Evolutionary conservation across 2,888 invertebrate species (phyloP), one percentile per base, ranked within the genome.

Genomic region (Cremastobaeus sp.): DNA sequence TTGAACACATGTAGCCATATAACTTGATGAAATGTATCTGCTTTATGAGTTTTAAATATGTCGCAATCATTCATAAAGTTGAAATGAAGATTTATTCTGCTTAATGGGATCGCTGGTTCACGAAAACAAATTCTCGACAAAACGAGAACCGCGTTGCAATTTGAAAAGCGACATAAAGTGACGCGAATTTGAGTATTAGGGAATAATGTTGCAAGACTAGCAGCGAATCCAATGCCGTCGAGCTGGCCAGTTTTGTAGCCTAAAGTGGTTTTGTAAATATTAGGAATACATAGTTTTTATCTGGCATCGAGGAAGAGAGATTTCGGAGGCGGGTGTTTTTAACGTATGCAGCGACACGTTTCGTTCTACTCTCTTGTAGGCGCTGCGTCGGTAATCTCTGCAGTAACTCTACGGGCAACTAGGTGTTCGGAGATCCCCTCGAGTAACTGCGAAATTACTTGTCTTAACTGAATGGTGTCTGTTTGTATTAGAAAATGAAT

Each of bases 291-390:
- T 62, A 70, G 72, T 74, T 75, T 70, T 74, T 75, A 75, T 65
- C 71, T 64, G n/a, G n/a, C n/a, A n/a, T n/a, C n/a, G n/a, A 64
- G 64, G 45, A 59, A 12, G 47, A 62, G 62, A 66, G 66, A 50
- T 66, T 68, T 47, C 45, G 60, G 55, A 54, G 62, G 55, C 59
- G 66, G 70, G 71, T 64, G 64, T 74, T 74, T 76, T 77, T 59
- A 76, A 71, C 74, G 80, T 84, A 84, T 84, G 84, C 84, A 82
- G 77, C 81, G 81, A 83, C 85, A 85, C 84, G 85, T 81, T 79
- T 76, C 78, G 74, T 77, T 78, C 81, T 78, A 69, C 65, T 83
- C 79, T 79, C 79, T 77, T 76, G 72, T 76, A 76, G 76, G 76
- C 78, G 76, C 76, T 78, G 75, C 79, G 79, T 74, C 74, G 77